Percentiles rank a stretch among this genome's conserved stretches.
These are phyloP conservation scores for Plutomurus gul DNA, from an alignment of 1,140 invertebrate genomes.

Conservation along the genomic window DNA sequence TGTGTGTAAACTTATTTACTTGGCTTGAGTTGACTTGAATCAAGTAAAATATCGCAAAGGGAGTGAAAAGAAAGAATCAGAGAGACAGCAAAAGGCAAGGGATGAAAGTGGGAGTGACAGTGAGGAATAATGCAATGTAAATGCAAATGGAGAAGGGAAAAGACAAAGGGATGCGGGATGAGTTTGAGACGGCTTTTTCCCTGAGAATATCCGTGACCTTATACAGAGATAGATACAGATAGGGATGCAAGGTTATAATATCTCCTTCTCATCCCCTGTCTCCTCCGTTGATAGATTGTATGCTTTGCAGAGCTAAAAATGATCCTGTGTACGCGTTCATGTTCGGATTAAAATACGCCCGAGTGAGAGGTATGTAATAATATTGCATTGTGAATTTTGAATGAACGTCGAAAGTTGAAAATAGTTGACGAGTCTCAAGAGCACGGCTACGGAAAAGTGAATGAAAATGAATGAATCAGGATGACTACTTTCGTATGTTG, in stretches of 20 bases:
- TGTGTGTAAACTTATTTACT: background rate
- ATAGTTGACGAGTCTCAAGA: constrained; percentile 17
- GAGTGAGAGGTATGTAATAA: background rate
- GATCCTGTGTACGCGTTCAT: no score
- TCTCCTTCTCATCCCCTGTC: background rate
- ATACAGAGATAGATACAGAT: no score
- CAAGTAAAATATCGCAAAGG: constrained; percentile 9
- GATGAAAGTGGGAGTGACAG: constrained; percentile 29
- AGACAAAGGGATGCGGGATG: constrained; percentile 5
- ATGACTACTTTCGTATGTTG: background rate
- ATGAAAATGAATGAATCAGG: constrained; percentile 28
- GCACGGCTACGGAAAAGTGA: background rate
- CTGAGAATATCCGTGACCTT: background rate
- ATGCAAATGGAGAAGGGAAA: constrained; percentile 30
- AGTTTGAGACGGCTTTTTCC: background rate
- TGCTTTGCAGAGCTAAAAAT: background rate
- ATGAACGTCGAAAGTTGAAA: constrained; percentile 7
- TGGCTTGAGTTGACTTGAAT: background rate
- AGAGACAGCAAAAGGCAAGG: constrained; percentile 25
- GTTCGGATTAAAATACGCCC: background rate
- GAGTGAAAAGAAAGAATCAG: constrained; percentile 4
- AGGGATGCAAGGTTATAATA: no score
- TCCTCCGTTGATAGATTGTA: background rate
- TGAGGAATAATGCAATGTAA: constrained; percentile 34
- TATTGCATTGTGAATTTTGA: background rate